Evolutionary conservation across 2,113 vertebrate genomes (phyloP), one percentile per base, ranked within the genome.

Genomic region (Plecturocebus donacophilus): DNA sequence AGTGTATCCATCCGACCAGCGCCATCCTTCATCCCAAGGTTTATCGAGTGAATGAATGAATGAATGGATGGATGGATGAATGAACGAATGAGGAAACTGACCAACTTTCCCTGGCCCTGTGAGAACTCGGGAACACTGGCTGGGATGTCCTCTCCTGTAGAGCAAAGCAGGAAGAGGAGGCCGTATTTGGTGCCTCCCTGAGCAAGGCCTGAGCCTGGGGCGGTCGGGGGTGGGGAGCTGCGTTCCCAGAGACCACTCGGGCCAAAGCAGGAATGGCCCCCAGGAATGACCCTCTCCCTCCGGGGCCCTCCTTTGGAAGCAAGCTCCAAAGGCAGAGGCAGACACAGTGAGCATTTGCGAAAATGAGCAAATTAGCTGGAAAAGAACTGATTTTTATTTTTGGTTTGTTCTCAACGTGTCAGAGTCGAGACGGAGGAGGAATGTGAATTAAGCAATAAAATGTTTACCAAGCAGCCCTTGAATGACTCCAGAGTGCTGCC

Each of bases 1-100:
- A 5, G 8, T n/a, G 10, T 1, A 0, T 49, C 13, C 1, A 0
- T 35, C 73, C 0, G 23, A 25, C 40, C 40, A 11, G 73, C 61
- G 30, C 56, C 32, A 3, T 14, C 27, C 42, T 70, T 35, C 0
- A 1, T 47, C 56, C 11, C 35, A 54, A 12, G 49, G 84, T 30
- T 49, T 16, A 0, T 5, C 11, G 49, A 45, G 9, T 9, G 10
- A 52, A 68, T 68, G 66, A n/a, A 68, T 68, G 66, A n/a, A 68
- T 68, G 66, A 19, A n/a, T 3, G 32, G 7, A 68, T 58, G 54
- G 10, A 8, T n/a, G 92, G 30, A 61, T 54, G 47, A 19, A 58
- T 21, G 70, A 45, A 16, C 14, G 11, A 27, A 32, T 56, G 80
- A 30, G 66, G 47, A 54, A 52, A 35, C 66, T 49, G 64, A 20